Percentiles rank a stretch among this genome's conserved stretches.
Conservation (phyloP, 2,888 invertebrate genomes). For the Harpalus rubripes region DNA sequence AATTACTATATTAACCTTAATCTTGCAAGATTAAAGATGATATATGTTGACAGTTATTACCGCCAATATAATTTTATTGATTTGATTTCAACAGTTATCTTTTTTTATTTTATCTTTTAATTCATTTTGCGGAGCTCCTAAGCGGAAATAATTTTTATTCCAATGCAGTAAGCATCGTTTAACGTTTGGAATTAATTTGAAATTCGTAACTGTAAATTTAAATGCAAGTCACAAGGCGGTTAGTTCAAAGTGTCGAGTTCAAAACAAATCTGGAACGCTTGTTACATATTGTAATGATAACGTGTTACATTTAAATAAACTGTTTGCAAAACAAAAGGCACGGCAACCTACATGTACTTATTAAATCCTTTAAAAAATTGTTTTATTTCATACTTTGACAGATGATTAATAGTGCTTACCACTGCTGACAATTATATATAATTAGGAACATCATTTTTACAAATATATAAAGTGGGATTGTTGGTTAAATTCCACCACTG, state of each 20-base stretch:
- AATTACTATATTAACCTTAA: not conserved
- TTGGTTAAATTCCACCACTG: not conserved
- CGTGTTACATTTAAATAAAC: conserved; percentile 45
- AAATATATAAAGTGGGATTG: not conserved
- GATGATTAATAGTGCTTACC: not conserved
- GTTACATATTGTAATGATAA: conserved; percentile 46
- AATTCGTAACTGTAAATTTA: conserved; percentile 58
- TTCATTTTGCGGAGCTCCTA: not conserved
- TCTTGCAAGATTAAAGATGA: not conserved
- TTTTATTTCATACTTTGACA: not conserved
- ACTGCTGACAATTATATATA: not conserved
- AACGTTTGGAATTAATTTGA: conserved; percentile 56
- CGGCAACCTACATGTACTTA: conserved; percentile 15
- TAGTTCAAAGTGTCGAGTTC: conserved; percentile 48
- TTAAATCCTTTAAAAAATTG: not conserved
- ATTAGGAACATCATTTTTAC: not conserved
- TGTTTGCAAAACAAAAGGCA: conserved; percentile 49
- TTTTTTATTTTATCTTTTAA: not conserved
- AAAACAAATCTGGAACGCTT: conserved; percentile 43
- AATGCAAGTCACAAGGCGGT: conserved; percentile 61
- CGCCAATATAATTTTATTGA: not conserved
- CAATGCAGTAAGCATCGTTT: conserved; percentile 45
- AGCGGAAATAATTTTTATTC: conserved; percentile 26
- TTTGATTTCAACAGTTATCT: conserved; percentile 3
- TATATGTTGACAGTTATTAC: not conserved